Evolutionary conservation across 2,888 invertebrate genomes (phyloP).

Genomic region (Orthonychiurus folsomi): DNA sequence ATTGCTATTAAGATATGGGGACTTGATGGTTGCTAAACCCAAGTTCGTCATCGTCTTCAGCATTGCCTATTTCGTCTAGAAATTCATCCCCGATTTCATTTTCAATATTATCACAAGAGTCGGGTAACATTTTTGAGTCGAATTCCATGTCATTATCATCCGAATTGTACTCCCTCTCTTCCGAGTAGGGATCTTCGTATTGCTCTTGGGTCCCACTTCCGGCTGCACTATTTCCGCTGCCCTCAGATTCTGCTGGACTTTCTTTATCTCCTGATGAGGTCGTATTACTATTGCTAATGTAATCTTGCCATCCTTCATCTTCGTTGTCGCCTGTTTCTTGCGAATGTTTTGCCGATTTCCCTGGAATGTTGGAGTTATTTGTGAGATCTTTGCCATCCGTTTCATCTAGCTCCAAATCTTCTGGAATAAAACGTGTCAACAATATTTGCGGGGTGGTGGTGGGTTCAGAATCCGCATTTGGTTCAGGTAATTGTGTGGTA

Average conservation of each 20-base stretch:
- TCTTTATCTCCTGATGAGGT: background rate
- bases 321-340: background rate
- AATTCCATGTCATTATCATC: background rate
- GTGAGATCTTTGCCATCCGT: too few relatives aligned
- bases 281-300: background rate
- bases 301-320: background rate
- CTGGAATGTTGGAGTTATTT: too few relatives aligned
- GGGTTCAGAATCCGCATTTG: background rate
- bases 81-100: background rate
- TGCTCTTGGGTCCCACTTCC: background rate
- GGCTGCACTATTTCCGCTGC: background rate
- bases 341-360: background rate
- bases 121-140: background rate
- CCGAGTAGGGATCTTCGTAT: background rate
- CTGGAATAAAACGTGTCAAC: background rate
- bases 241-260: background rate
- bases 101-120: background rate
- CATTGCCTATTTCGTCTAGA: background rate
- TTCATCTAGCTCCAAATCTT: too few relatives aligned
- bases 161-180: background rate
- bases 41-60: too few relatives aligned
- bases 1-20: too few relatives aligned
- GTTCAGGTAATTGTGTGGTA: background rate
- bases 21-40: too few relatives aligned
- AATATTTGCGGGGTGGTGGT: background rate